Evolutionary conservation across 2,113 vertebrate genomes (phyloP).

Genomic region (Alligator mississippiensis): DNA sequence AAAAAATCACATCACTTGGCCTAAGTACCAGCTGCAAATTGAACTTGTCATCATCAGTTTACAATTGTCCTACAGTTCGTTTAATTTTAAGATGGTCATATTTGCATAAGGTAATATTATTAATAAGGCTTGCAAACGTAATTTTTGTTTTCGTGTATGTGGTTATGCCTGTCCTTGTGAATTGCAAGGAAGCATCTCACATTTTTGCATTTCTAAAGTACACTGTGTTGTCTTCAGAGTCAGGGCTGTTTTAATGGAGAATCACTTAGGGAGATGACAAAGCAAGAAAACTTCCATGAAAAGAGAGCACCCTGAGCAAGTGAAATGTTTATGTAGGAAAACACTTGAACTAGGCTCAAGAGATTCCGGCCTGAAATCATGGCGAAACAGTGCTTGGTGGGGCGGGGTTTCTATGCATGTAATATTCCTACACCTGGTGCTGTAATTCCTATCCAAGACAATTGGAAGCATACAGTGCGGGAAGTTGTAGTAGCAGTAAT

Average conservation of each 20-base stretch:
- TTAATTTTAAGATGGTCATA: neutral
- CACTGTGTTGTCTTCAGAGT: neutral
- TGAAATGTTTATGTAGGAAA: neutral
- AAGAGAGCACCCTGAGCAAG: neutral
- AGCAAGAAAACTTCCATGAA: neutral
- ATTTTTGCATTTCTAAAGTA: neutral
- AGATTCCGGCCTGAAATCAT: neutral
- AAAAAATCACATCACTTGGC: slow-evolving; percentile 16
- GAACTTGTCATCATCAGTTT: slow-evolving; percentile 29
- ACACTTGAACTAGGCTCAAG: neutral
- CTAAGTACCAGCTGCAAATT: slow-evolving; percentile 19
- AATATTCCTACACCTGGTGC: neutral
- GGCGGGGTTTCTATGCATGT: neutral
- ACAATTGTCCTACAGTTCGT: neutral
- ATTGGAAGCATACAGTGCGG: neutral
- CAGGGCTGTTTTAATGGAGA: rapidly evolving
- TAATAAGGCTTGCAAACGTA: neutral
- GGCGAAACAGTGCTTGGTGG: neutral
- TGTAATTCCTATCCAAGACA: neutral
- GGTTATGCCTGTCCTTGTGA: neutral
- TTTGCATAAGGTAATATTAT: neutral
- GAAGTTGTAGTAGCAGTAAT: neutral
- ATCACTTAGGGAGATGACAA: neutral
- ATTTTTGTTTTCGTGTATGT: neutral
- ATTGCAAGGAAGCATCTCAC: neutral